A percentile compares a stretch with the other conserved stretches of the same genome.
phyloP scores from a whole-genome alignment of 2,797 vertebrate genomes.

The Sebastolobus altivelis region DNA sequence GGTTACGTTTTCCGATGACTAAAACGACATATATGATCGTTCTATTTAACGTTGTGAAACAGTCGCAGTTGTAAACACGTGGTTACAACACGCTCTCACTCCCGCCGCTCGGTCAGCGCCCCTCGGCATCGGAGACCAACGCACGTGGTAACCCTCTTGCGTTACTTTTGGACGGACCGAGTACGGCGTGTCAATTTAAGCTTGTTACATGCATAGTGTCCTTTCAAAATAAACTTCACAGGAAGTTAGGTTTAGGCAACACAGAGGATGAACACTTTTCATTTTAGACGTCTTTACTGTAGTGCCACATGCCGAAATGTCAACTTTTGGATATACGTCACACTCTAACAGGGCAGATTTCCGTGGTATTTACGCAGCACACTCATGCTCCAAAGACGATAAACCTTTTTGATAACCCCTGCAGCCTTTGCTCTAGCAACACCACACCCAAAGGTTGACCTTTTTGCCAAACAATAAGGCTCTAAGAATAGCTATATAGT shows the following conservation, averaged over 20 bases:
- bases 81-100: no score
- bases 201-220: no score
- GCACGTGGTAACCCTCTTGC: no score
- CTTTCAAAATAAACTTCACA: no score
- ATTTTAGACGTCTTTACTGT: background rate
- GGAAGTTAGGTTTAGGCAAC: no score
- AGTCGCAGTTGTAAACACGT: no score
- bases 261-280: background rate
- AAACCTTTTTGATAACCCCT: background rate
- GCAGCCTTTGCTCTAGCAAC: background rate
- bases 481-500: background rate
- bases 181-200: no score
- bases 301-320: background rate
- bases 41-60: background rate
- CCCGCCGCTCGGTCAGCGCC: no score
- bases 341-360: background rate
- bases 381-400: slow-evolving; percentile 2
- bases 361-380: background rate
- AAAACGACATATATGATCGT: background rate
- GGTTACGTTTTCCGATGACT: background rate
- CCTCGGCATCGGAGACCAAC: no score
- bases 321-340: background rate
- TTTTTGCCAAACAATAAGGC: background rate
- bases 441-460: background rate
- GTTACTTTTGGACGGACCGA: no score